These are phyloP conservation scores for Ctenopoma multispine DNA, from an alignment of 2,797 vertebrate species.

Conservation along the genomic window DNA sequence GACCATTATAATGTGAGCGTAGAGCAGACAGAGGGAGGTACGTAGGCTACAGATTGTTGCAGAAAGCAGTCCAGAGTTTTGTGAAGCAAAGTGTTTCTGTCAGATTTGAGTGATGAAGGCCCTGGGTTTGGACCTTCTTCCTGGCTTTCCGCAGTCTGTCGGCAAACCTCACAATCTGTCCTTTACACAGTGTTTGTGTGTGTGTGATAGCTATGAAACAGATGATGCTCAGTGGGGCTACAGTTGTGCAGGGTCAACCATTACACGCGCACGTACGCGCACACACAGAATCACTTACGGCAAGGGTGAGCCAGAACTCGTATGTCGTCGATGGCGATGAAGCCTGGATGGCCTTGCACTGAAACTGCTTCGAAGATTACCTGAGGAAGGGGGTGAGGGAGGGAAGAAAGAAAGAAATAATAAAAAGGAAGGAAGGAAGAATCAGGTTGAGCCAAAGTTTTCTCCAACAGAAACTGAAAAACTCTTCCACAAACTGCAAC, in stretches of 20 bases:
- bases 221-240: conserved; percentile 56
- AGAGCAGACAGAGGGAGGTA: background rate
- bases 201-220: conserved; percentile 46
- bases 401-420: conserved; percentile 4
- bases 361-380: conserved; percentile 97
- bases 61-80: conserved; percentile 23
- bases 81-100: conserved; percentile 59
- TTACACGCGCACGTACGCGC: conserved; percentile 14
- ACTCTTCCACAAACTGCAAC: conserved; percentile 25
- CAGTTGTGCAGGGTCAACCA: conserved; percentile 45
- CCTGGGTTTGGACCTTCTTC: conserved; percentile 57
- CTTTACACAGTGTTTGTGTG: conserved; percentile 4
- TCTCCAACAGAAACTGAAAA: conserved; percentile 5
- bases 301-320: conserved; percentile 96
- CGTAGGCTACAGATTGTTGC: conserved; percentile 25
- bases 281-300: conserved; percentile 84
- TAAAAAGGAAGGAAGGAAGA: conserved; percentile 12
- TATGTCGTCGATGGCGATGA: conserved; percentile 96
- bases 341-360: conserved; percentile 93
- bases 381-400: conserved; percentile 69
- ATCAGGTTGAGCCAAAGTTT: background rate
- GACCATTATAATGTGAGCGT: background rate
- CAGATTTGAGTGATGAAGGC: conserved; percentile 70
- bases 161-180: conserved; percentile 52
- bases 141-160: conserved; percentile 63